Evolutionary conservation across 2,888 invertebrate genomes (phyloP), one percentile per base, ranked within the genome.

Genomic region (Chrysodeixis includens): DNA sequence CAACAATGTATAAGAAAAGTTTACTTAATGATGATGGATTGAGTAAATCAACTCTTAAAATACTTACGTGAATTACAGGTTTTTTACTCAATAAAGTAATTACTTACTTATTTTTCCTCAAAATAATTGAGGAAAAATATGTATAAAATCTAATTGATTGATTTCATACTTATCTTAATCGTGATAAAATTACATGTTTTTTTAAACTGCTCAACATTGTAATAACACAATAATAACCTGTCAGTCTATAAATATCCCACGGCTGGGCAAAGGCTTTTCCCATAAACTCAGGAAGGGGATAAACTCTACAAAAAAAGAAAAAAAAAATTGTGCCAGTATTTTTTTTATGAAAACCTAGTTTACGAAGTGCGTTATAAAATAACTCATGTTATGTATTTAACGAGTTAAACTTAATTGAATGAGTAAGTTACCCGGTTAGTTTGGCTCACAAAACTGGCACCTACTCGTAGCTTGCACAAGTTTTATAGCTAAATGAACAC

Each of bases 1-100:
- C n/a, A n/a, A 40, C 6, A 40, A 40, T n/a, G 40, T 40, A n/a
- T 14, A n/a, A n/a, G 40, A 40, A 40, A 40, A n/a, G 40, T 40
- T n/a, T n/a, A n/a, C 40, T 40, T 40, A 40, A 40, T 40, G n/a
- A 40, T 40, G 40, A 40, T n/a, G 40, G n/a, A 40, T 40, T 40
- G 6, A 4, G n/a, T 40, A 40, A n/a, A 5, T n/a, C 14, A 6
- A 7, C 3, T n/a, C n/a, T n/a, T 40, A n/a, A n/a, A 40, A 40
- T 12, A 26, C 26, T 26, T 35, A 35, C 35, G 35, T 35, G 4
- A 35, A 35, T 35, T 35, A 35, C 32, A 9, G 10, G 10, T 32
- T 40, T 40, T 40, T 5, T 40, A 35, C 40, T 40, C n/a, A 40
- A 6, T 40, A n/a, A n/a, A n/a, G 40, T 40, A 40, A n/a, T n/a